A percentile compares a stretch with the other conserved stretches of the same genome.
phyloP scores from a whole-genome alignment of 2,113 vertebrate species.

The Gopherus evgoodei region DNA sequence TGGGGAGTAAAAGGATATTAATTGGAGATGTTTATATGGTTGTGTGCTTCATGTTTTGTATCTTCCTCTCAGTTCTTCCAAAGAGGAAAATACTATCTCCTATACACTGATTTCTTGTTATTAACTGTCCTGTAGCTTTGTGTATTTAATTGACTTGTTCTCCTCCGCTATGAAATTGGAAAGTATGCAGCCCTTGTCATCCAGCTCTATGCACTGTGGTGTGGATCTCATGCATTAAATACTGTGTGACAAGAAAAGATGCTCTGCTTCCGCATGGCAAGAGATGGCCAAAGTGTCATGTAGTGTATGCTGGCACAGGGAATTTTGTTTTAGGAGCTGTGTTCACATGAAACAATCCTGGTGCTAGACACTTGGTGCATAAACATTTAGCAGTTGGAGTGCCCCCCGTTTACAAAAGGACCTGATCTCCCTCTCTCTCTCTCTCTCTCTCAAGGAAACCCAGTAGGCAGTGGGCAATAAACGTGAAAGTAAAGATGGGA shows the following conservation, averaged over 20 bases:
- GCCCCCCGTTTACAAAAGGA: conserved; percentile 75
- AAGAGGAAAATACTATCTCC: fast-evolving
- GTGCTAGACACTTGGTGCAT: conserved; percentile 15
- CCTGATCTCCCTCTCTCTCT: conserved; percentile 75
- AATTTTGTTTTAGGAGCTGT: neutral
- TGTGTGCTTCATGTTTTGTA: neutral
- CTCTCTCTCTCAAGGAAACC: conserved; percentile 72
- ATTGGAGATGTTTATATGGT: neutral
- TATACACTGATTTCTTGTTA: fast-evolving
- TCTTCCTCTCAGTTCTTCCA: neutral
- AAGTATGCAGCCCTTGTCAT: conserved; percentile 22
- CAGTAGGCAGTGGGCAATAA: conserved; percentile 76
- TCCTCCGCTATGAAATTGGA: conserved; percentile 47
- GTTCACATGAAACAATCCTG: conserved; percentile 41
- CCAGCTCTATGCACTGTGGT: neutral
- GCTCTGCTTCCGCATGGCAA: neutral
- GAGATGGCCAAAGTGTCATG: neutral
- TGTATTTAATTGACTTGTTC: conserved; percentile 11
- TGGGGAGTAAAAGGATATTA: neutral
- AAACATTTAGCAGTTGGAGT: conserved; percentile 57
- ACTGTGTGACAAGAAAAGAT: conserved; percentile 1
- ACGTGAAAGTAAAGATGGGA: conserved; percentile 82
- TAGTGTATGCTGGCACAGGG: fast-evolving
- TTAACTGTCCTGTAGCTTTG: neutral
- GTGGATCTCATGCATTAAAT: neutral